These are phyloP conservation scores for Parauchenoglanis punctatus DNA, from an alignment of 2,797 vertebrate species.

Conservation along the genomic window DNA sequence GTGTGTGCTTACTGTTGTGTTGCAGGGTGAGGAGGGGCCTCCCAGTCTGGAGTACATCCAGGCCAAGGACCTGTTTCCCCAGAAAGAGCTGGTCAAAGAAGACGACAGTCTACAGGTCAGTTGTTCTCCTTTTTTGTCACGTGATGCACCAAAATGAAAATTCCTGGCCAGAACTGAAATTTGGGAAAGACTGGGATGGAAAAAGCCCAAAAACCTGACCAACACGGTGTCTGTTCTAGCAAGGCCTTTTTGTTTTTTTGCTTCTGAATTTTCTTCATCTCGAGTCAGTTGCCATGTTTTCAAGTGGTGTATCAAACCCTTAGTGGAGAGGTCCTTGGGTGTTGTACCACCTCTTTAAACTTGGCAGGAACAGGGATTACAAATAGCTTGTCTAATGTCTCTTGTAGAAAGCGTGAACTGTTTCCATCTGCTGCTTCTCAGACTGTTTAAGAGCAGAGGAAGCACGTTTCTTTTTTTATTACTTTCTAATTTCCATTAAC, in stretches of 20 bases:
- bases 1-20: slow-evolving; percentile 28
- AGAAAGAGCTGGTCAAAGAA: slow-evolving; percentile 95
- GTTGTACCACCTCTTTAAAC: neutral
- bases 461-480: neutral
- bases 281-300: neutral
- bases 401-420: neutral
- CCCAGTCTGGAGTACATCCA: slow-evolving; percentile 99
- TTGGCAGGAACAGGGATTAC: neutral
- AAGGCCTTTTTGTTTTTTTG: neutral
- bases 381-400: neutral
- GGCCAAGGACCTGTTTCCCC: slow-evolving; percentile 98
- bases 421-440: slow-evolving; percentile 4
- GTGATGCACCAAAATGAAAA: neutral
- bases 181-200: neutral
- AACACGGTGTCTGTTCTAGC: too few species aligned
- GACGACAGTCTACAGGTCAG: slow-evolving; percentile 95
- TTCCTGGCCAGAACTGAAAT: neutral
- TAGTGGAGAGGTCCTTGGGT: neutral
- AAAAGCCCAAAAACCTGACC: neutral
- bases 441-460: neutral
- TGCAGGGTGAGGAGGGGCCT: slow-evolving; percentile 96
- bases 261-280: neutral
- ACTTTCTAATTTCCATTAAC: neutral
- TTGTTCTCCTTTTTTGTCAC: neutral
- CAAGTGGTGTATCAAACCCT: neutral